Evolutionary conservation across 2,797 vertebrate genomes (phyloP).

Genomic region (Dermochelys coriacea): DNA sequence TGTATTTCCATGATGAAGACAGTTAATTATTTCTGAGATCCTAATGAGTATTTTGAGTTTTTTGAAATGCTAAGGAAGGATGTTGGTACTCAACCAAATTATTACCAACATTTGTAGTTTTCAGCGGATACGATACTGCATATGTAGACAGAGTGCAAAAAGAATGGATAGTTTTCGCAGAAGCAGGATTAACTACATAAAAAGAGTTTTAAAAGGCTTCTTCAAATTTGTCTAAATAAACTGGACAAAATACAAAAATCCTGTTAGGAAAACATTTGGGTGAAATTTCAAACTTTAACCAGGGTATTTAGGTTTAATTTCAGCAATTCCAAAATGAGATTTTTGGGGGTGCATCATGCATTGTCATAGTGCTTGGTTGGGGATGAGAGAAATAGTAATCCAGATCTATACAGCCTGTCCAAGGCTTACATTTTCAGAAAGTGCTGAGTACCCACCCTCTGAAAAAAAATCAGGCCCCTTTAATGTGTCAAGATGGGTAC

Average conservation of each 20-base stretch:
- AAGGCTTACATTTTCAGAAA: not conserved
- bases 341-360: not conserved
- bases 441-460: not conserved
- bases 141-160: not conserved
- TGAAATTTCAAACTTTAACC: not conserved
- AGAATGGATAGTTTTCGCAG: not conserved
- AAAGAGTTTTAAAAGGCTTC: not conserved
- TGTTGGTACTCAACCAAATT: not conserved
- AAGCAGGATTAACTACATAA: not conserved
- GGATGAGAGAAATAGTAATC: not conserved
- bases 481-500: not conserved
- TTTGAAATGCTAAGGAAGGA: not conserved
- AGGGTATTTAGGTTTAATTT: not conserved
- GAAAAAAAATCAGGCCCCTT: not conserved
- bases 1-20: not conserved
- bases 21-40: fast-evolving
- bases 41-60: not conserved
- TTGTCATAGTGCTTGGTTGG: not conserved
- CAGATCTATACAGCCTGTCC: not conserved
- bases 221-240: not conserved
- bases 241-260: not conserved
- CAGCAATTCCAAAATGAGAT: not conserved
- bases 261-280: not conserved
- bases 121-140: fast-evolving
- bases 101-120: not conserved